Evolutionary conservation across 2,113 vertebrate species (phyloP).

Genomic region (Beaufortia kweichowensis): DNA sequence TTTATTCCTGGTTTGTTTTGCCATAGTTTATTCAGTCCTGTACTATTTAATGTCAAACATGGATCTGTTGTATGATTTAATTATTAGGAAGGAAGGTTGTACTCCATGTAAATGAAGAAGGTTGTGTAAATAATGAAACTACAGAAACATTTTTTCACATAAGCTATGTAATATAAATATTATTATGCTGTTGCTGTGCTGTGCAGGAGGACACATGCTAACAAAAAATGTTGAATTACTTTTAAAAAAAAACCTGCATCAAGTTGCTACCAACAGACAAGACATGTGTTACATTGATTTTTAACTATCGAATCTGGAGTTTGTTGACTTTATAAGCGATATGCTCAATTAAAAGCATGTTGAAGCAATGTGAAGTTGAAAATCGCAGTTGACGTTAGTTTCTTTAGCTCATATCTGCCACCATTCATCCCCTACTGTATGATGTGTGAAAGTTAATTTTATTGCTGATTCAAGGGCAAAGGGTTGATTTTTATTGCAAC

Average conservation of each 20-base stretch:
- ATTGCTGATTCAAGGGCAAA: neutral
- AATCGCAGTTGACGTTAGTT: neutral
- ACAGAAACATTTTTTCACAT: neutral
- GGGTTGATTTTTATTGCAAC: neutral
- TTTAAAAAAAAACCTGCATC: too few species aligned
- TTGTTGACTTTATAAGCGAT: neutral
- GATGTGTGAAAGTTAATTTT: too few species aligned
- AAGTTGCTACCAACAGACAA: too few species aligned
- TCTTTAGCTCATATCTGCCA: neutral
- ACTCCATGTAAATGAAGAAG: too few species aligned
- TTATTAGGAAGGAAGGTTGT: neutral
- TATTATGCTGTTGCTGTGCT: too few species aligned
- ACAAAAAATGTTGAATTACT: too few species aligned
- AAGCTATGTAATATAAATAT: neutral
- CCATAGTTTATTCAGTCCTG: slow-evolving; percentile 17
- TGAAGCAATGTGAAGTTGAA: neutral
- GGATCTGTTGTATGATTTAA: neutral
- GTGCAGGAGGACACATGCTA: too few species aligned
- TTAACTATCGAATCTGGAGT: neutral
- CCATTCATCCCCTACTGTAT: neutral
- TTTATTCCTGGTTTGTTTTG: slow-evolving; percentile 48
- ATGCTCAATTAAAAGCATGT: slow-evolving; percentile 6
- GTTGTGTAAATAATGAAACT: too few species aligned
- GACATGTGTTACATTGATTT: neutral
- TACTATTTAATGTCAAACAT: neutral